phyloP scores from a whole-genome alignment of 2,113 vertebrate genomes.

The Salvelinus sp. region DNA sequence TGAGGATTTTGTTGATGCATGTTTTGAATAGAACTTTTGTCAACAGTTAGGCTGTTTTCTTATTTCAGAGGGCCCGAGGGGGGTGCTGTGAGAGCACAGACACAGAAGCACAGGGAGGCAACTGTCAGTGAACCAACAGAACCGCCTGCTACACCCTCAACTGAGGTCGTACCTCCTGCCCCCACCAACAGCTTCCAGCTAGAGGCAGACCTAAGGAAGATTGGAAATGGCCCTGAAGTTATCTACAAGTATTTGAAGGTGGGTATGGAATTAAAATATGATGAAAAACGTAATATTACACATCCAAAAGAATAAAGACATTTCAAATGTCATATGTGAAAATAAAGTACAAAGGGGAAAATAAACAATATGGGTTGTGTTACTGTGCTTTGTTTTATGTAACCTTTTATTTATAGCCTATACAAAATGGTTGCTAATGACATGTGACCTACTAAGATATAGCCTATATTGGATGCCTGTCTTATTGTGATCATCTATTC shows the following conservation, averaged over 20 bases:
- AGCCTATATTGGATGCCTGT: too few species aligned
- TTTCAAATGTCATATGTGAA: too few species aligned
- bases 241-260: conserved; percentile 91
- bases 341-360: too few species aligned
- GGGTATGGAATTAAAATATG: conserved; percentile 13
- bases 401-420: too few species aligned
- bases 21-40: not conserved
- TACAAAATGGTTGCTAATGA: too few species aligned
- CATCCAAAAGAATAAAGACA: too few species aligned
- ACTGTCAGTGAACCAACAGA: not conserved
- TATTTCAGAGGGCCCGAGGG: conserved; percentile 26
- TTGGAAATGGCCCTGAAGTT: conserved; percentile 76
- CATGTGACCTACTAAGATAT: too few species aligned
- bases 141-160: fast-evolving
- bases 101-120: not conserved
- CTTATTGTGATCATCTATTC: too few species aligned
- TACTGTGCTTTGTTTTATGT: too few species aligned
- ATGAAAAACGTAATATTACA: too few species aligned
- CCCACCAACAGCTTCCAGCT: conserved; percentile 91
- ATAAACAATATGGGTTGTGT: too few species aligned
- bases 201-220: conserved; percentile 87
- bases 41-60: not conserved
- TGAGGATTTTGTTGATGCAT: not conserved
- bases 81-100: not conserved
- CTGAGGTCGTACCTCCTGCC: conserved; percentile 71